phyloP scores from a whole-genome alignment of 30 jellyfish, hydroid and myxozoan species.

The Aurelia sp. region DNA sequence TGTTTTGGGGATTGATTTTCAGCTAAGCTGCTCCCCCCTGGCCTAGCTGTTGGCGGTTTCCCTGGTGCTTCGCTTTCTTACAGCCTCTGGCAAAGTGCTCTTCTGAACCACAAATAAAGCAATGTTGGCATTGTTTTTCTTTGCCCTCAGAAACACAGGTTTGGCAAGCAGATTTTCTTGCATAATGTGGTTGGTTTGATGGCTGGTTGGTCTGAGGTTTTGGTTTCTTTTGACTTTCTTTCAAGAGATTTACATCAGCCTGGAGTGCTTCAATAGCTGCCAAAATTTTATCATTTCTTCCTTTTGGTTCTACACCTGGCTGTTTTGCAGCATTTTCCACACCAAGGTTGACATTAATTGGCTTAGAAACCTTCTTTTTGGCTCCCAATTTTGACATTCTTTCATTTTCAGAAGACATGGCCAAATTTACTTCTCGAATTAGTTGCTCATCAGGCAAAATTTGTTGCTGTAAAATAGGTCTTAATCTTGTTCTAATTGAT shows the following conservation, averaged over 20 bases:
- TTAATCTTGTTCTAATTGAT: conserved; percentile 12
- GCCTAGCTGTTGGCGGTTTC: conserved; percentile 5
- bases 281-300: conserved; percentile 10
- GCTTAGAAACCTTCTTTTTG: conserved; percentile 10
- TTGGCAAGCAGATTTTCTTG: conserved; percentile 8
- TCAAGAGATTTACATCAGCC: conserved; percentile 20
- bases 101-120: conserved; percentile 40
- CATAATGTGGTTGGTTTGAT: conserved; percentile 7
- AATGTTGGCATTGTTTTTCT: conserved; percentile 28
- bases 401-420: conserved; percentile 18
- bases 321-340: conserved; percentile 22
- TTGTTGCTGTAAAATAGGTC: conserved; percentile 9
- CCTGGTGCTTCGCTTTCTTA: background rate
- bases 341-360: conserved; percentile 12
- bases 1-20: conserved; percentile 15
- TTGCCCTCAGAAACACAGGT: background rate
- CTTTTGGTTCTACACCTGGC: conserved; percentile 13
- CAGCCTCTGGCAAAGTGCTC: conserved; percentile 3
- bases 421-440: background rate
- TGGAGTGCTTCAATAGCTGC: conserved; percentile 24
- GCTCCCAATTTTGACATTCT: conserved; percentile 23
- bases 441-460: conserved; percentile 14
- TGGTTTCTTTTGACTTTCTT: background rate
- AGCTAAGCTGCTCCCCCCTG: too few species aligned
- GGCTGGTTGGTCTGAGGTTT: background rate